phyloP scores from a whole-genome alignment of 2,113 vertebrate genomes.

The Oplegnathus fasciatus region DNA sequence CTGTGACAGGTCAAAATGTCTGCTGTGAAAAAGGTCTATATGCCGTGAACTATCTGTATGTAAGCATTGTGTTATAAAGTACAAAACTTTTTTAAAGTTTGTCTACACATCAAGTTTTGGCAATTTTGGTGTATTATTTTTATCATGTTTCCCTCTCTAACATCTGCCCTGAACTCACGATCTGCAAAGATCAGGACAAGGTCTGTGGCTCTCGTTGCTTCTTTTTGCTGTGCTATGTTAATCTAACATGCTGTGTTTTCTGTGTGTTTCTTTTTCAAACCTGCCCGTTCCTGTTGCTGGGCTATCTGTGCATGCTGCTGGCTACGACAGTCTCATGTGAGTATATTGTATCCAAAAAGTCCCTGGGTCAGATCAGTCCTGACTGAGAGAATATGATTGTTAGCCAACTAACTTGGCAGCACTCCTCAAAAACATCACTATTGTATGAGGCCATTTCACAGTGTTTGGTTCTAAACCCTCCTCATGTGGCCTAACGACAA shows the following conservation, averaged over 20 bases:
- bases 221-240: background rate
- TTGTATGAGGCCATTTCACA: constrained; percentile 3
- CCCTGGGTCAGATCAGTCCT: constrained; percentile 6
- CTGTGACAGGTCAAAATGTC: background rate
- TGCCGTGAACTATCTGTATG: background rate
- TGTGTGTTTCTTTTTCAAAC: constrained; percentile 34
- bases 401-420: background rate
- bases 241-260: constrained; percentile 60
- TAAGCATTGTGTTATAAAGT: background rate
- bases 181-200: background rate
- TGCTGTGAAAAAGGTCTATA: background rate
- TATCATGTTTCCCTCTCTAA: background rate
- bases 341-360: constrained; percentile 55
- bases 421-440: background rate
- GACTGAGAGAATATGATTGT: background rate
- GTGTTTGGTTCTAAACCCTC: background rate
- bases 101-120: background rate
- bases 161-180: background rate
- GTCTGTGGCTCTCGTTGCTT: background rate
- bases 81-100: background rate
- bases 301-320: constrained; percentile 52
- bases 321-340: constrained; percentile 79
- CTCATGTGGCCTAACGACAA: background rate
- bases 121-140: background rate
- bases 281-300: constrained; percentile 28